A percentile compares a stretch with the other conserved stretches of the same genome.
These are phyloP conservation scores for Chaetura pelagica DNA, from an alignment of 2,113 vertebrate genomes.

Conservation along the genomic window DNA sequence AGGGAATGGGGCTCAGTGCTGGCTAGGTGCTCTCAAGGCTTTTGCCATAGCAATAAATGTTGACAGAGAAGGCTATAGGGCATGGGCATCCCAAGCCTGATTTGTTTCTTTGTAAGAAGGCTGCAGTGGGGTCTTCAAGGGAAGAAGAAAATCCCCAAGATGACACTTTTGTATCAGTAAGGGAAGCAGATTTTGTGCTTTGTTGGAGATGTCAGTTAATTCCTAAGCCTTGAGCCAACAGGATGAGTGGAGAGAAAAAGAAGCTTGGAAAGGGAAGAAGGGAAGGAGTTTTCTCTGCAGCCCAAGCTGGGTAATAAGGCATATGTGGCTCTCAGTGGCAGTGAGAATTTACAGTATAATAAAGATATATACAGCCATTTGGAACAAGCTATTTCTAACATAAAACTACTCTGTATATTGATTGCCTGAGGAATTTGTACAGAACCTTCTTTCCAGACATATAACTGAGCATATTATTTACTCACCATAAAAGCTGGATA, in stretches of 20 bases:
- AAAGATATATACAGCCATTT: constrained; percentile 67
- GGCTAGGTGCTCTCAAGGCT: background rate
- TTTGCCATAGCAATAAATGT: background rate
- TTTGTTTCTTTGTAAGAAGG: background rate
- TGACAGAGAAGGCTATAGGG: background rate
- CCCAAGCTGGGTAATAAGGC: constrained; percentile 14
- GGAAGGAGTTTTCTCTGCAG: background rate
- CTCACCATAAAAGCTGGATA: constrained; percentile 53
- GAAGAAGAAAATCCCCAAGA: background rate
- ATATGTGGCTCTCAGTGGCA: constrained; percentile 50
- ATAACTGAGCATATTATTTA: constrained; percentile 68
- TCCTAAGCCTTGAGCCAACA: background rate
- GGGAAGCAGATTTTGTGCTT: background rate
- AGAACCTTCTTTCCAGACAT: constrained; percentile 64
- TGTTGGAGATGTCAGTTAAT: background rate
- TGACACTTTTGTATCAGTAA: background rate
- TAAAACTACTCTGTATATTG: constrained; percentile 59
- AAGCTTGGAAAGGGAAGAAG: background rate
- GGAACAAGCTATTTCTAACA: constrained; percentile 70
- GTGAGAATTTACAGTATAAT: constrained; percentile 63
- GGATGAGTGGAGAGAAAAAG: background rate
- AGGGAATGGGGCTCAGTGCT: background rate
- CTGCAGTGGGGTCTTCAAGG: background rate
- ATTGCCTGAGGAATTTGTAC: constrained; percentile 65
- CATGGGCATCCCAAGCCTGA: background rate